Evolutionary conservation across 1,140 invertebrate species (phyloP).

Genomic region (Drosophila eugracilis): DNA sequence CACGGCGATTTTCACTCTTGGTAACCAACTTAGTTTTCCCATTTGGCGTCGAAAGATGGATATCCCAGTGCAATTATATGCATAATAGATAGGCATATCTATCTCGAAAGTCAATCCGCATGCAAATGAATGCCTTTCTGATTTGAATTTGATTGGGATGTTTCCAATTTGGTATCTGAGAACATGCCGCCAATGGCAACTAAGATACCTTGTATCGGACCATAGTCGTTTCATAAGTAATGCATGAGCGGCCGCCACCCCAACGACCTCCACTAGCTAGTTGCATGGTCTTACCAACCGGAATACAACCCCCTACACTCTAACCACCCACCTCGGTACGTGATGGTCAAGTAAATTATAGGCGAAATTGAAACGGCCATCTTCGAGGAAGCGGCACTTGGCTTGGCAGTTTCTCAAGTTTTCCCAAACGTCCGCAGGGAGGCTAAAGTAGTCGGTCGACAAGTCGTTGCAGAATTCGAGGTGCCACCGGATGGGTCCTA

Average conservation of each 20-base stretch:
- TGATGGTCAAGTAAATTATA: conserved; percentile 79
- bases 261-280: conserved; percentile 40
- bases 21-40: conserved; percentile 28
- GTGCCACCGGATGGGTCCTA: conserved; percentile 2
- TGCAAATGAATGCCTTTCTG: conserved; percentile 37
- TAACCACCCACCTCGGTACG: conserved; percentile 37
- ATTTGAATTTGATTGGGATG: conserved; percentile 49
- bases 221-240: conserved; percentile 69
- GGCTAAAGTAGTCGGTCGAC: conserved; percentile 23
- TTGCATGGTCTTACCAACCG: conserved; percentile 37
- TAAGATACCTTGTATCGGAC: conserved; percentile 41
- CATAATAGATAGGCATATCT: conserved; percentile 36
- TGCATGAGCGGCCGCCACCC: conserved; percentile 69
- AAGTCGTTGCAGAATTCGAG: conserved; percentile 59
- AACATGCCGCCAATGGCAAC: conserved; percentile 49
- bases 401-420: conserved; percentile 7
- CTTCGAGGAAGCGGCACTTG: conserved; percentile 14
- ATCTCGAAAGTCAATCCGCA: conserved; percentile 38
- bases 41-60: conserved; percentile 12
- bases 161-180: conserved; percentile 45
- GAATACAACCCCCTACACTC: not conserved
- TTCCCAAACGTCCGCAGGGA: not conserved
- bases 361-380: conserved; percentile 56
- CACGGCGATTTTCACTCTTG: not conserved
- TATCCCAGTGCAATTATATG: conserved; percentile 39